Evolutionary conservation across 2,888 invertebrate species (phyloP), one percentile per base, ranked within the genome.

Genomic region (Torymus aiolomorphi): DNA sequence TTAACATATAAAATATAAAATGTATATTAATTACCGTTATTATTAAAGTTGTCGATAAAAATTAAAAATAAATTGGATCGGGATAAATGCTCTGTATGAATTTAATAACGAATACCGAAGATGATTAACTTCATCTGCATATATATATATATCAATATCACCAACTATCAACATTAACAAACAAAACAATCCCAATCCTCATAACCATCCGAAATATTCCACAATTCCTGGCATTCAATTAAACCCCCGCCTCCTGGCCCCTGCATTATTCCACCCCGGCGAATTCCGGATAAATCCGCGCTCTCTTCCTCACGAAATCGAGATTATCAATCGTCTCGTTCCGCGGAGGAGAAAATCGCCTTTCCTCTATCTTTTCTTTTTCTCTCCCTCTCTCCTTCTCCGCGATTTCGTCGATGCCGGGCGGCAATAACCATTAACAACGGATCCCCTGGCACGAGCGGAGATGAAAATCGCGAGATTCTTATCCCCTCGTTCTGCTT

Each of bases 341-440:
- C 18, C 74, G 65, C 62, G 57, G 76, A 71, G 78, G 52, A 65
- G 57, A 73, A 80, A 80, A 74, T 76, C 56, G 61, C 16, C 71
- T 63, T 18, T 77, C 49, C n/a, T 49, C 16, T 20, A 5, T 51
- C 61, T 72, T 56, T 31, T 16, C 52, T 20, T 49, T 20, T 31
- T 52, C 59, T 51, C 52, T 63, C 12, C 31, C 16, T 52, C 12
- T n/a, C 20, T 56, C 52, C 18, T 16, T 61, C 66, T 59, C 5
- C 69, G 78, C 80, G 80, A 81, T 83, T 82, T 77, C 80, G 65
- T 75, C 77, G 78, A 83, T 31, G 78, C 82, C 76, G 56, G 67
- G 14, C 65, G 81, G 81, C 80, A 82, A 83, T 83, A 83, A 83
- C 82, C 80, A 78, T 83, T 82, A 83, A 73, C 76, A 77, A 80